phyloP scores from a whole-genome alignment of 2,888 invertebrate genomes.

The Pseudanteris insignis region DNA sequence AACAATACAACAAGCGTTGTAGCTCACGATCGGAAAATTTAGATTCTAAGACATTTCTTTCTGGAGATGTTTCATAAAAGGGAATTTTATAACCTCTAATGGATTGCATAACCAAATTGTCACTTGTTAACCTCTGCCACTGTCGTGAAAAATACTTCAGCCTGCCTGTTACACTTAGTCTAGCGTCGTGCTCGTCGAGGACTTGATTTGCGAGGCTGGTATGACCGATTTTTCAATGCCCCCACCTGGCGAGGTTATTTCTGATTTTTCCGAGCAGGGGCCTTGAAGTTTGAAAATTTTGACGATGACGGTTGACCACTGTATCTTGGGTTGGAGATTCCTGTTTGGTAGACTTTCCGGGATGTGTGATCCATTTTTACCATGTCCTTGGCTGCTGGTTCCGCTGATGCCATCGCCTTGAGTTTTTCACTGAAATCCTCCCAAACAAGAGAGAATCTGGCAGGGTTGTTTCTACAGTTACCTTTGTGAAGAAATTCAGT shows the following conservation, averaged over 20 bases:
- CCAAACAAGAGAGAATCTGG: no score
- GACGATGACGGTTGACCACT: no score
- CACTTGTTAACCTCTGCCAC: background rate
- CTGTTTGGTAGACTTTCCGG: background rate
- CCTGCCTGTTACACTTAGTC: no score
- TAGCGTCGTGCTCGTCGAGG: no score
- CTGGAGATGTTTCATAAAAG: background rate
- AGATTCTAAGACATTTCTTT: background rate
- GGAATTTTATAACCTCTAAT: background rate
- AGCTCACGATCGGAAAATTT: background rate
- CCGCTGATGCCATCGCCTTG: no score
- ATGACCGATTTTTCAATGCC: background rate
- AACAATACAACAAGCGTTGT: background rate
- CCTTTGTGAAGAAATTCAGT: no score
- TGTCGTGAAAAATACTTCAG: no score
- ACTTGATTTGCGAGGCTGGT: background rate
- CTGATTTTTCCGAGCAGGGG: no score
- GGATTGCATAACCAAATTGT: background rate
- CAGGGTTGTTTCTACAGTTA: no score
- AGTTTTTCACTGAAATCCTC: no score
- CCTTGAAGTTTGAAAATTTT: no score
- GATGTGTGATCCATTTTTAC: background rate
- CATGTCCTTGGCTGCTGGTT: background rate
- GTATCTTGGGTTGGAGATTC: background rate
- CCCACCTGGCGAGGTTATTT: no score